Percentiles rank a stretch among this genome's conserved stretches.
phyloP scores from a whole-genome alignment of 2,888 invertebrate species.

The Unio pictorum region DNA sequence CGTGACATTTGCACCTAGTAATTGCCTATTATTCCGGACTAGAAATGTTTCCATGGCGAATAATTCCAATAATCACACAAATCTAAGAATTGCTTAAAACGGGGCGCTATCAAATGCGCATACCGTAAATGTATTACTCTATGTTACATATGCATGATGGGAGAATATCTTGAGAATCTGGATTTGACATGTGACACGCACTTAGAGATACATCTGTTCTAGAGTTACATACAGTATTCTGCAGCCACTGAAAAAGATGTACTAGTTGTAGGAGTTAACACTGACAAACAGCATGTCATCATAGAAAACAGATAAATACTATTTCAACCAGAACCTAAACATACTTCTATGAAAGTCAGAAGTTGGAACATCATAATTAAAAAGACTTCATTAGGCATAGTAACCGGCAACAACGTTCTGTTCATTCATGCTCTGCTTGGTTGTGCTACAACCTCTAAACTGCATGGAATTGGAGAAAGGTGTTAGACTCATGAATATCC shows the following conservation, averaged over 20 bases:
- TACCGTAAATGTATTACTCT: too few relatives aligned
- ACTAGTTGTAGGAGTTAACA: conserved; percentile 28
- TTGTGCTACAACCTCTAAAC: conserved; percentile 29
- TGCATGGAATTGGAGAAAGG: conserved; percentile 21
- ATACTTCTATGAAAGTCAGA: background rate
- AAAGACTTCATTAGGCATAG: conserved; percentile 7
- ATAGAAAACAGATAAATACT: conserved; percentile 6
- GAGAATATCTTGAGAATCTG: too few relatives aligned
- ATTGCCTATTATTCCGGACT: too few relatives aligned
- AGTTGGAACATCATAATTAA: conserved; percentile 2
- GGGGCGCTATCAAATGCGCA: too few relatives aligned
- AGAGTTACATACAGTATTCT: conserved; percentile 16
- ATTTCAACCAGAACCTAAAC: conserved; percentile 6
- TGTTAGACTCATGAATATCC: background rate
- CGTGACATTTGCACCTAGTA: too few relatives aligned
- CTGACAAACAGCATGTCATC: conserved; percentile 19
- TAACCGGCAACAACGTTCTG: background rate
- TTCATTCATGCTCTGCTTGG: conserved; percentile 24
- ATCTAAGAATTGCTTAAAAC: too few relatives aligned
- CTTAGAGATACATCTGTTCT: conserved; percentile 25
- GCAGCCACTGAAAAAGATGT: conserved; percentile 7
- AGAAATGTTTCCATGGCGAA: too few relatives aligned
- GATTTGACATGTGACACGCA: conserved; percentile 13
- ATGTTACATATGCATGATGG: too few relatives aligned
- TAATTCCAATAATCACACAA: too few relatives aligned